Conservation (phyloP, 2,888 invertebrate genomes). For the Pseudococcus jackbeardsleyi region DNA sequence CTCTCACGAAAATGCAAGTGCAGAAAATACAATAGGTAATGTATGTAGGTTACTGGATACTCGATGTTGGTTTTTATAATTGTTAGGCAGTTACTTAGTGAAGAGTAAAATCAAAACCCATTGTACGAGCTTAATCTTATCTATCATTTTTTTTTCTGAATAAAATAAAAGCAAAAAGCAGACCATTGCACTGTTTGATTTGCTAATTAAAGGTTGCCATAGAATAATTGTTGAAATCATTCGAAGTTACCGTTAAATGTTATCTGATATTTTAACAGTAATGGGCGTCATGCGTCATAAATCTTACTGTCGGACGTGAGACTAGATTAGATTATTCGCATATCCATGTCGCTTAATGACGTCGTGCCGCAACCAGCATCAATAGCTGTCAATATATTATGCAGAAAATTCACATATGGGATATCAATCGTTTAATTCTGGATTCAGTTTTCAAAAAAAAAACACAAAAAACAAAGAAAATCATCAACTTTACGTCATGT, state of each 20-base stretch:
- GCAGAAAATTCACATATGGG: neutral
- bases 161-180: neutral
- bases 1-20: neutral
- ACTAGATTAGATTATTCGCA: constrained; percentile 11
- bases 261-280: constrained; percentile 34
- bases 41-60: neutral
- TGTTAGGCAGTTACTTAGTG: neutral
- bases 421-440: neutral
- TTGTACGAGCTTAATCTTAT: neutral
- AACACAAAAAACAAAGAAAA: neutral
- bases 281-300: neutral
- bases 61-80: neutral
- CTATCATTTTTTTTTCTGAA: neutral
- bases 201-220: neutral
- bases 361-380: neutral
- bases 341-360: neutral
- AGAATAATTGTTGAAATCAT: constrained; percentile 17
- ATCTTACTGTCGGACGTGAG: neutral
- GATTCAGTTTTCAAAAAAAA: neutral
- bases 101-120: neutral
- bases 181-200: neutral
- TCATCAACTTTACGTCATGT: neutral
- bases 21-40: neutral
- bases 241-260: constrained; percentile 3
- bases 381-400: neutral